These are phyloP conservation scores for Holothuria glaberrima DNA, from an alignment of 35 echinoderm and acorn worm species.

Conservation along the genomic window DNA sequence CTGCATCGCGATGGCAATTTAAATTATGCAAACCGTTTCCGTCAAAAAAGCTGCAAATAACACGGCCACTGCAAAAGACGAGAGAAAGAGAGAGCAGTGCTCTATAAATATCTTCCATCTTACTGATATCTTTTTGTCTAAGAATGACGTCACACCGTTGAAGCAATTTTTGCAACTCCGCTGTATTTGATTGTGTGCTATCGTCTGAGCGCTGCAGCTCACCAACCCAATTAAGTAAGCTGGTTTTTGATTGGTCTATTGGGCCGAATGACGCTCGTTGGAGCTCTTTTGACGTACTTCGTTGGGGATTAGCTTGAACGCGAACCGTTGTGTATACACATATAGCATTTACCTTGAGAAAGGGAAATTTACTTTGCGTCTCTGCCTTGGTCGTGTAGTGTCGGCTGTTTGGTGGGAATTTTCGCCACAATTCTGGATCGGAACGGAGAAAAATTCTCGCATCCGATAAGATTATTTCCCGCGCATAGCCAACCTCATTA, in stretches of 20 bases:
- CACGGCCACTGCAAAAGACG: constrained; percentile 1
- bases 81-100: constrained; percentile 16
- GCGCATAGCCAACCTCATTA: constrained; percentile 57
- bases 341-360: constrained; percentile 60
- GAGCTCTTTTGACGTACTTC: constrained; percentile 62
- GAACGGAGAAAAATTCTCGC: constrained; percentile 58
- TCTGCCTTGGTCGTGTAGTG: constrained; percentile 57
- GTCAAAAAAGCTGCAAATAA: constrained; percentile 49
- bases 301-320: constrained; percentile 49
- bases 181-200: constrained; percentile 58
- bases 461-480: constrained; percentile 57
- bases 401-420: constrained; percentile 67
- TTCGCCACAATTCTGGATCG: constrained; percentile 56
- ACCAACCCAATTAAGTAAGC: constrained; percentile 65
- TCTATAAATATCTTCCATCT: constrained; percentile 54
- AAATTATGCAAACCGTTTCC: constrained; percentile 53
- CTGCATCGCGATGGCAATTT: neutral
- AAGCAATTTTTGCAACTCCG: constrained; percentile 36
- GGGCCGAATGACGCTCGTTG: constrained; percentile 51
- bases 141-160: constrained; percentile 53
- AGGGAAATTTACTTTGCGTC: constrained; percentile 54
- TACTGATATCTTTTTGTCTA: constrained; percentile 55
- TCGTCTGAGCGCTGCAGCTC: constrained; percentile 57
- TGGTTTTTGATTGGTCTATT: constrained; percentile 57
- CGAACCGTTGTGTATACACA: constrained; percentile 52